Conservation (phyloP, 2,888 invertebrate genomes). For the Norana najaformis region DNA sequence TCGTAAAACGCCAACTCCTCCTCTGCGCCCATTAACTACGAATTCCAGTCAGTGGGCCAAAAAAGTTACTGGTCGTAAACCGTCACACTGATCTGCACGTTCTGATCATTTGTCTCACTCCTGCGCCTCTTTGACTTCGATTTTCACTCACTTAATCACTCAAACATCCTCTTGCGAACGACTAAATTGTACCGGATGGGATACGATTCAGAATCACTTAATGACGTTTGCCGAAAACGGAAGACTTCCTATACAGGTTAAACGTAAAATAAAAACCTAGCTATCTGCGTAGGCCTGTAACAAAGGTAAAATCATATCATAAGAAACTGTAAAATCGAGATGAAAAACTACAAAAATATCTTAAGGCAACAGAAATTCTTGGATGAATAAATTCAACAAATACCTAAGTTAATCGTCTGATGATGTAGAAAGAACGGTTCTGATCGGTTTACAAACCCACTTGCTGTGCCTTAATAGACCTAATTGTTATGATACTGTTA, state of each 20-base stretch:
- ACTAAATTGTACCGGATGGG: background rate
- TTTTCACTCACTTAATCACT: conserved; percentile 13
- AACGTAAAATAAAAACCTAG: background rate
- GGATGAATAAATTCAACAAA: too few species aligned
- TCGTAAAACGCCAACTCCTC: conserved; percentile 26
- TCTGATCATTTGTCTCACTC: background rate
- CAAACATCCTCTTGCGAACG: background rate
- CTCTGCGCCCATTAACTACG: conserved; percentile 2
- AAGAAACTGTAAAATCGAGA: too few species aligned
- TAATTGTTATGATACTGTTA: too few species aligned
- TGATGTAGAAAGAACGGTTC: too few species aligned
- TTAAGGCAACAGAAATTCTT: too few species aligned
- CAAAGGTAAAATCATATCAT: too few species aligned
- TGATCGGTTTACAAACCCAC: too few species aligned
- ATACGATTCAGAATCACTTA: background rate
- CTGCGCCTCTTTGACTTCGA: background rate
- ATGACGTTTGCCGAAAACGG: background rate
- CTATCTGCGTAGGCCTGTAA: too few species aligned
- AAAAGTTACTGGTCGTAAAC: background rate
- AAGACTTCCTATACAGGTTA: background rate
- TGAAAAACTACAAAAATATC: too few species aligned
- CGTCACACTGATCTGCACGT: background rate
- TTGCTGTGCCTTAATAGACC: too few species aligned
- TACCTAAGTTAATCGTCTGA: too few species aligned
- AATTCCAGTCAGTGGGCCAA: background rate